Conservation (phyloP, 2,113 vertebrate species). For the Enhydra lutris region DNA sequence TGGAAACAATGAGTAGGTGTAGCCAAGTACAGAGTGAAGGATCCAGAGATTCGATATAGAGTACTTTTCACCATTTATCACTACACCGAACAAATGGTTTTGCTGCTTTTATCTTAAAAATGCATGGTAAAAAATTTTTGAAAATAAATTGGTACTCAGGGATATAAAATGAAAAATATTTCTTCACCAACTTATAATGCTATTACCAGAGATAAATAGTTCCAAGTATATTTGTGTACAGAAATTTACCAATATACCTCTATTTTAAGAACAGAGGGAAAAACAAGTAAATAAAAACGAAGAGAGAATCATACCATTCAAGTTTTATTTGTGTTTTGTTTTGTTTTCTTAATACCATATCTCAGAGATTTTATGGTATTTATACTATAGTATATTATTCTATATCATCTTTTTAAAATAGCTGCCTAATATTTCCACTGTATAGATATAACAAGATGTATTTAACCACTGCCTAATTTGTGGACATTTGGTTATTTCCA, state of each 20-base stretch:
- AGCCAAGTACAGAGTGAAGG: not conserved
- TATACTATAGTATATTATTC: not conserved
- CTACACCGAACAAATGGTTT: not conserved
- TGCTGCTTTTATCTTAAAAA: not conserved
- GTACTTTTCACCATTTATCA: not conserved
- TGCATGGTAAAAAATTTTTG: not conserved
- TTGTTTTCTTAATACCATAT: not conserved
- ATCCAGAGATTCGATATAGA: not conserved
- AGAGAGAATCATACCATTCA: not conserved
- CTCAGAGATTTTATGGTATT: not conserved
- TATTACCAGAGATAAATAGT: not conserved
- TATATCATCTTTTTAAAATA: not conserved
- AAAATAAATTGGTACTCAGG: not conserved
- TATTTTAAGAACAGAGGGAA: constrained; percentile 15
- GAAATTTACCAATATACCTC: not conserved
- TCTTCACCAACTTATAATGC: not conserved
- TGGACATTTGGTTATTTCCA: not conserved
- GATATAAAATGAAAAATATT: not conserved
- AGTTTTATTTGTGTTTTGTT: not conserved
- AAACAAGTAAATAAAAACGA: not conserved
- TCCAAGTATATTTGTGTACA: not conserved
- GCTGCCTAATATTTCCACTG: not conserved
- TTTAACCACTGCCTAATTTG: not conserved
- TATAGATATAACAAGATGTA: not conserved
- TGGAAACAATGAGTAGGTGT: not conserved